Percentiles rank a stretch among this genome's conserved stretches.
Conservation (phyloP, 2,797 vertebrate species). For the Gambusia yucatana region DNA sequence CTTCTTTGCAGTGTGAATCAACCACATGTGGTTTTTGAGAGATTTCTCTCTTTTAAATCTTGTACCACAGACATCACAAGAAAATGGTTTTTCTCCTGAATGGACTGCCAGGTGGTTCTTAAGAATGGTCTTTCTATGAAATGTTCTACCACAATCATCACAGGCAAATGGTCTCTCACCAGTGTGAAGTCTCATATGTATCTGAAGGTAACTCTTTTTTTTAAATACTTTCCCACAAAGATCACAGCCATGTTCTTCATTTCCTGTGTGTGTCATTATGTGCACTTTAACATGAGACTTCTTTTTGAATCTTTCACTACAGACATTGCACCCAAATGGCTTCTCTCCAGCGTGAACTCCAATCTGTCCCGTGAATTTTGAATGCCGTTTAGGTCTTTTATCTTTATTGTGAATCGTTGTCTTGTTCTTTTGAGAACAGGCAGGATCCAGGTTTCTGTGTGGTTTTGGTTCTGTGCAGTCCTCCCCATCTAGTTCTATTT, state of each 20-base stretch:
- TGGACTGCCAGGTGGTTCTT: background rate
- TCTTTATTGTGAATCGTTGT: background rate
- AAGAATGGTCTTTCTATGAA: slow-evolving; percentile 4
- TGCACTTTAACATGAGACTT: background rate
- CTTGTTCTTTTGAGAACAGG: background rate
- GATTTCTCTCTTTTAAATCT: background rate
- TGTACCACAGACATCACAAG: slow-evolving; percentile 4
- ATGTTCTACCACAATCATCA: slow-evolving; percentile 1
- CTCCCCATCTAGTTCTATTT: background rate
- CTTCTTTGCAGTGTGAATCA: background rate
- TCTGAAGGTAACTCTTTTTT: background rate
- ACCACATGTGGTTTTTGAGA: background rate
- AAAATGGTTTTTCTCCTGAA: slow-evolving; percentile 1
- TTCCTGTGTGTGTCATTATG: background rate
- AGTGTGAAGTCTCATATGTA: background rate
- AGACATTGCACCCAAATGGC: background rate
- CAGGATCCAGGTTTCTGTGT: background rate
- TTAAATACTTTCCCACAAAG: background rate
- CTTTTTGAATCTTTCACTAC: background rate
- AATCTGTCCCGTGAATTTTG: background rate
- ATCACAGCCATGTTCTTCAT: background rate
- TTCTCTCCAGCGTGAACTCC: background rate
- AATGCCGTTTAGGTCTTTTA: background rate
- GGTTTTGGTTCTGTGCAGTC: background rate
- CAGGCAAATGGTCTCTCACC: background rate